phyloP scores from a whole-genome alignment of 2,797 vertebrate genomes.

The Hippopotamyrus pictus region DNA sequence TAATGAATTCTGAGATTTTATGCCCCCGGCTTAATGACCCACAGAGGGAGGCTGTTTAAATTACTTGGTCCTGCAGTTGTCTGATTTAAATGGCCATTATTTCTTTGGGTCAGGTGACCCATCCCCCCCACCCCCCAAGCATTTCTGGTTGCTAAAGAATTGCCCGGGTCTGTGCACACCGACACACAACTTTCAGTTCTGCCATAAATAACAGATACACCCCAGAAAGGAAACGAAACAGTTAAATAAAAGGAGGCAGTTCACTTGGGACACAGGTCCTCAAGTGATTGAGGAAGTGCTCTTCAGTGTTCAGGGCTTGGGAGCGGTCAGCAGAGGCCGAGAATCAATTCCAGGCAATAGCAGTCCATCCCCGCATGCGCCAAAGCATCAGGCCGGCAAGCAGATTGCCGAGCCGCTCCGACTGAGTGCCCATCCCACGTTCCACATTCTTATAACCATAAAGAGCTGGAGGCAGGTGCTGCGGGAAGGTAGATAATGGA shows the following conservation, averaged over 20 bases:
- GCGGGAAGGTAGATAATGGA: not conserved
- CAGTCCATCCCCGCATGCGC: not conserved
- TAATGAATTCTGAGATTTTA: constrained; percentile 55
- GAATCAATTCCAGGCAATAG: not conserved
- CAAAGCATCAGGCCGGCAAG: not conserved
- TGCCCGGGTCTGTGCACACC: not conserved
- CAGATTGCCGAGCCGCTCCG: not conserved
- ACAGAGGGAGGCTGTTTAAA: constrained; percentile 37
- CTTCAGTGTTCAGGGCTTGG: not conserved
- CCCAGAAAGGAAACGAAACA: not conserved
- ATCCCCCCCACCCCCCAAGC: not conserved
- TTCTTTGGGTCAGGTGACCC: constrained; percentile 21
- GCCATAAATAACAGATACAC: not conserved
- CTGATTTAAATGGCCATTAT: constrained; percentile 43
- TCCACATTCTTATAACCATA: not conserved
- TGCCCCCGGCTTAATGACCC: constrained; percentile 54
- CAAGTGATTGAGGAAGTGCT: not conserved
- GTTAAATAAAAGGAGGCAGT: not conserved
- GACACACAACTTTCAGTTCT: not conserved
- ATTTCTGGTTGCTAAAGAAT: not conserved
- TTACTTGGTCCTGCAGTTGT: constrained; percentile 41
- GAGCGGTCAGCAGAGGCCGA: not conserved
- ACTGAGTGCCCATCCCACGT: not conserved
- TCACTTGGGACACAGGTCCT: not conserved
- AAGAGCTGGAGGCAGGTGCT: not conserved